A percentile compares a stretch with the other conserved stretches of the same genome.
Evolutionary conservation across 1,140 invertebrate genomes (phyloP).

Genomic region (Megalonaias nervosa): DNA sequence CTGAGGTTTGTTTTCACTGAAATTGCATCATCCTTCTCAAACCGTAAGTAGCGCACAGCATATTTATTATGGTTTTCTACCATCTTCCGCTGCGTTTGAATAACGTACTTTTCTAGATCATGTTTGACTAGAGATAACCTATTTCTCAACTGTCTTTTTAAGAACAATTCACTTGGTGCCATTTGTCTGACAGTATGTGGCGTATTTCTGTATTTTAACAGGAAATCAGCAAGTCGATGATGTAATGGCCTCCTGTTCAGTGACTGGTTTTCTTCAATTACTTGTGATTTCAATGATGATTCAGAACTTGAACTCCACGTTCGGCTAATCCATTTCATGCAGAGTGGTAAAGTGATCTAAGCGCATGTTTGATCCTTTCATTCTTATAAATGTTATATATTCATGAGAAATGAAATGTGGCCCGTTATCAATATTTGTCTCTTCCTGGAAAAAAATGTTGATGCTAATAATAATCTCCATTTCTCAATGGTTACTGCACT

Average conservation of each 20-base stretch:
- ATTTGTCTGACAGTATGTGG: slow-evolving; percentile 31
- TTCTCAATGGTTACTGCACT: slow-evolving; percentile 26
- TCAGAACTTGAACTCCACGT: slow-evolving; percentile 29
- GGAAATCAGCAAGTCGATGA: slow-evolving; percentile 12
- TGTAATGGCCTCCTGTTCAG: slow-evolving; percentile 5
- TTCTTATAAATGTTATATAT: slow-evolving; percentile 56
- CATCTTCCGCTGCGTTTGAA: too few species aligned
- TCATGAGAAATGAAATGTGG: slow-evolving; percentile 58
- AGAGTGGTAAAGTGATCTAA: slow-evolving; percentile 15
- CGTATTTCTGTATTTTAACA: slow-evolving; percentile 37
- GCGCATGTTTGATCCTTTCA: slow-evolving; percentile 55
- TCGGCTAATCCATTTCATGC: slow-evolving; percentile 40
- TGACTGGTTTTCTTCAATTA: slow-evolving; percentile 31
- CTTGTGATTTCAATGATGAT: slow-evolving; percentile 1
- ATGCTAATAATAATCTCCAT: slow-evolving; percentile 8
- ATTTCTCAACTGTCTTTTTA: not conserved
- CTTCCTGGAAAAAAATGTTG: slow-evolving; percentile 41
- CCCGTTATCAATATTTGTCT: slow-evolving; percentile 66
- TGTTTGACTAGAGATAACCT: too few species aligned
- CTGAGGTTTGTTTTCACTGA: too few species aligned
- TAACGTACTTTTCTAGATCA: too few species aligned
- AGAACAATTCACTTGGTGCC: slow-evolving; percentile 29
- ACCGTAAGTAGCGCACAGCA: too few species aligned
- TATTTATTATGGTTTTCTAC: too few species aligned
- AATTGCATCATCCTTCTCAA: too few species aligned